These are phyloP conservation scores for Drosophila neocordata DNA, from an alignment of 1,140 invertebrate species.

Conservation along the genomic window DNA sequence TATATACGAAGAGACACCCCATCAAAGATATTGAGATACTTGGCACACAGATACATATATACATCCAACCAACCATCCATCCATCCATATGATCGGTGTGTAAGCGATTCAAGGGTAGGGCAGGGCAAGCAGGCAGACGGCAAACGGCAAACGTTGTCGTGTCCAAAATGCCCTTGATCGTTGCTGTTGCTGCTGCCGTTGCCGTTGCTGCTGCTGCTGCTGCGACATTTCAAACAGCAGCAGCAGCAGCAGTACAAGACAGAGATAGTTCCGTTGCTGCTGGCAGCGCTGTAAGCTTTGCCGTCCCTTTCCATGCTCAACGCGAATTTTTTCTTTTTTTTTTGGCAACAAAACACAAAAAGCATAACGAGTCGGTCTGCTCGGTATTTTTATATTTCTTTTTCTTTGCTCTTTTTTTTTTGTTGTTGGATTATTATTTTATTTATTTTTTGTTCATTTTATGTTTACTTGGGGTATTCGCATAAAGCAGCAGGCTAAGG, in stretches of 20 bases:
- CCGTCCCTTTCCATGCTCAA: constrained; percentile 47
- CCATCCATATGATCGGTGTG: constrained; percentile 58
- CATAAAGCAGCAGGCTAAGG: constrained; percentile 44
- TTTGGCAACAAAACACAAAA: constrained; percentile 64
- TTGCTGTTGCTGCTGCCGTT: constrained; percentile 17
- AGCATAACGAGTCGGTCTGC: constrained; percentile 51
- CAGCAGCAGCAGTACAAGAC: constrained; percentile 27
- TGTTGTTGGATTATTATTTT: constrained; percentile 21
- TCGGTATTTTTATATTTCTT: constrained; percentile 53
- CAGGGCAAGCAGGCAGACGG: constrained; percentile 27
- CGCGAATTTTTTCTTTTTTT: constrained; percentile 36
- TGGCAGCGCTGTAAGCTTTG: constrained; percentile 67
- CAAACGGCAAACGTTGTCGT: constrained; percentile 35
- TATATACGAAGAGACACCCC: constrained; percentile 33
- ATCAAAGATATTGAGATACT: constrained; percentile 28
- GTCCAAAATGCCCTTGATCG: constrained; percentile 80
- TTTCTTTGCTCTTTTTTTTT: constrained; percentile 52
- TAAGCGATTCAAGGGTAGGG: constrained; percentile 77
- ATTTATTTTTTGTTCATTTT: constrained; percentile 50
- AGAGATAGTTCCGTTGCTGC: constrained; percentile 16
- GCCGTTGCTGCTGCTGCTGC: too few species aligned
- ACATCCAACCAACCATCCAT: constrained; percentile 42
- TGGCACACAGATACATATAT: constrained; percentile 40
- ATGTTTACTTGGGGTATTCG: constrained; percentile 66
- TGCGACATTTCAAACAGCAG: constrained; percentile 42